These are phyloP conservation scores for Enteromius trimaculatus DNA, from an alignment of 2,797 vertebrate genomes.

Conservation along the genomic window DNA sequence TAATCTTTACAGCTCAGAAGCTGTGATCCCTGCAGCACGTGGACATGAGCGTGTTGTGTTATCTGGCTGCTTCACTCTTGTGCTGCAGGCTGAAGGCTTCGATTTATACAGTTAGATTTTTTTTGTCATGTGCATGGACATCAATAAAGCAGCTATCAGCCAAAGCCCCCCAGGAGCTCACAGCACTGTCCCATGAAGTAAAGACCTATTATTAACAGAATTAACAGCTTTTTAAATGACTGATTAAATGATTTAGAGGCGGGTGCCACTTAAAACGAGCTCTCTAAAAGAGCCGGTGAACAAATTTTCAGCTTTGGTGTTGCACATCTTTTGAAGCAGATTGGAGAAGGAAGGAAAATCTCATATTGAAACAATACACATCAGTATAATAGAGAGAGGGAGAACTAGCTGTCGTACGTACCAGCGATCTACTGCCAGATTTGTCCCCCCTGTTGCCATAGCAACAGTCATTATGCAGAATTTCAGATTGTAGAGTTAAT, in stretches of 20 bases:
- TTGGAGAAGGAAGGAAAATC: background rate
- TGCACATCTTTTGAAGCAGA: background rate
- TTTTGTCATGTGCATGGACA: slow-evolving; percentile 5
- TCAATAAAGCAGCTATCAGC: slow-evolving; percentile 13
- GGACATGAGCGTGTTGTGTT: background rate
- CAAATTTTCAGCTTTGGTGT: background rate
- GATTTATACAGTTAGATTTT: slow-evolving; percentile 10
- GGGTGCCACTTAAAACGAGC: background rate
- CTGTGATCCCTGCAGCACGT: slow-evolving; percentile 4
- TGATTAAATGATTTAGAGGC: background rate
- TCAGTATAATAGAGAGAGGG: slow-evolving; percentile 36
- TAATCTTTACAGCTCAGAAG: background rate
- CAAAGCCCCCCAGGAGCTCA: background rate
- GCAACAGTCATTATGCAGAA: slow-evolving; percentile 51
- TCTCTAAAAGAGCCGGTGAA: background rate
- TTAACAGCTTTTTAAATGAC: slow-evolving; percentile 10
- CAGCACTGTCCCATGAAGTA: background rate
- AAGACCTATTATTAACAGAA: background rate
- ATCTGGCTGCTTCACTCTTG: background rate
- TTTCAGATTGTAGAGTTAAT: slow-evolving; percentile 19
- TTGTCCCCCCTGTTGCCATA: slow-evolving; percentile 54
- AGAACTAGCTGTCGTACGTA: slow-evolving; percentile 20
- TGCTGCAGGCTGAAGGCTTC: slow-evolving; percentile 23
- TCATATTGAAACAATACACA: background rate
- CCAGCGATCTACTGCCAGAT: slow-evolving; percentile 24